Evolutionary conservation across 2,113 vertebrate genomes (phyloP).

Genomic region (Antennarius striatus): DNA sequence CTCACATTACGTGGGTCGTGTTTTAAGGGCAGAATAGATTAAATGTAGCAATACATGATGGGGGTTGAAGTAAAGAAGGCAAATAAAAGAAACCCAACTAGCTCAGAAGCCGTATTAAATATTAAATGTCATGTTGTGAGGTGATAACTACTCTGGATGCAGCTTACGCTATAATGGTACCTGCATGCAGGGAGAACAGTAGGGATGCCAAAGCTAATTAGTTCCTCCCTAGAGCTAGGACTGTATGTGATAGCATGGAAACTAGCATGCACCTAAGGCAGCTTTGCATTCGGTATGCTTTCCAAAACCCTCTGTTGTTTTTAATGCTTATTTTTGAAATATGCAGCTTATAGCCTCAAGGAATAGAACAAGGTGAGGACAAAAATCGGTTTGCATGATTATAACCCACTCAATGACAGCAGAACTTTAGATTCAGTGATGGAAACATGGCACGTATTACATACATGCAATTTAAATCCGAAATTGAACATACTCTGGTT

Average conservation of each 20-base stretch:
- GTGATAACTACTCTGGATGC: slow-evolving; percentile 54
- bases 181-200: slow-evolving; percentile 48
- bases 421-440: no score
- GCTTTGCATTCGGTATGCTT: slow-evolving; percentile 33
- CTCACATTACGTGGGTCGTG: background rate
- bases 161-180: slow-evolving; percentile 38
- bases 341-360: no score
- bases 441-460: no score
- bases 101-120: slow-evolving; percentile 39
- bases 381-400: background rate
- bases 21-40: slow-evolving; percentile 20
- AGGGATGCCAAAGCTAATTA: slow-evolving; percentile 62
- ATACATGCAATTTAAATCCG: no score
- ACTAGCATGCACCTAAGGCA: slow-evolving; percentile 32
- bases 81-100: slow-evolving; percentile 31
- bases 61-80: slow-evolving; percentile 5
- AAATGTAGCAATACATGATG: slow-evolving; percentile 18
- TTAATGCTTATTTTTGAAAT: slow-evolving; percentile 16
- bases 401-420: no score
- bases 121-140: slow-evolving; percentile 42
- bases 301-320: slow-evolving; percentile 44
- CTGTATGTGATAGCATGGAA: slow-evolving; percentile 44
- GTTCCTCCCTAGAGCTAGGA: slow-evolving; percentile 42
- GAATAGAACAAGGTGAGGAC: no score
- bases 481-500: no score